Evolutionary conservation across 1,140 invertebrate species (phyloP).

Genomic region (Acromyrmex charruanus): DNA sequence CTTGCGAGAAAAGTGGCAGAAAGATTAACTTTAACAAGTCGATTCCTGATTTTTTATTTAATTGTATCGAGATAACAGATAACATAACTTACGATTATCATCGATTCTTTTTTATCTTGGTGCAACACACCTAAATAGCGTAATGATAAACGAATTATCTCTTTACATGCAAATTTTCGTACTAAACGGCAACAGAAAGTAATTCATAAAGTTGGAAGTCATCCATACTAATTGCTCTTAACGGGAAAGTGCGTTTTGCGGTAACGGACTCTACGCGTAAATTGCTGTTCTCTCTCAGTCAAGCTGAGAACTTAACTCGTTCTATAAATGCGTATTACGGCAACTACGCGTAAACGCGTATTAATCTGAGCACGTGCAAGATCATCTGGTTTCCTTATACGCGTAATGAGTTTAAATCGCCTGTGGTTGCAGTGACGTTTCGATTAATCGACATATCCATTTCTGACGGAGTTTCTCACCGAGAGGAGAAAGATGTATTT

Average conservation of each 20-base stretch:
- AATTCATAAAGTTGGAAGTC: not conserved
- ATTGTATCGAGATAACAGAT: not conserved
- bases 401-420: slow-evolving; percentile 33
- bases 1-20: not conserved
- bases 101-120: not conserved
- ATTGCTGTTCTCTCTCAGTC: slow-evolving; percentile 19
- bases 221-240: slow-evolving; percentile 28
- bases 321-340: slow-evolving; percentile 41
- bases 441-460: slow-evolving; percentile 49
- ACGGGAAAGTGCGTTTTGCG: slow-evolving; percentile 19
- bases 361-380: slow-evolving; percentile 11
- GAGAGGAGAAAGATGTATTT: not conserved
- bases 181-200: not conserved
- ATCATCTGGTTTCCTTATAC: slow-evolving; percentile 41
- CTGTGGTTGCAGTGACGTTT: slow-evolving; percentile 6
- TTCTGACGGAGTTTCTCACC: not conserved
- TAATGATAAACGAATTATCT: not conserved
- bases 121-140: not conserved
- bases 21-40: not conserved
- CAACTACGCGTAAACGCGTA: slow-evolving; percentile 23
- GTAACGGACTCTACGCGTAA: slow-evolving; percentile 34
- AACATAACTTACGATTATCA: too few species aligned
- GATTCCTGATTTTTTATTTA: not conserved
- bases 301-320: slow-evolving; percentile 18
- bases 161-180: not conserved